Conservation (phyloP, 2,888 invertebrate species). For the Aphrophora alni region DNA sequence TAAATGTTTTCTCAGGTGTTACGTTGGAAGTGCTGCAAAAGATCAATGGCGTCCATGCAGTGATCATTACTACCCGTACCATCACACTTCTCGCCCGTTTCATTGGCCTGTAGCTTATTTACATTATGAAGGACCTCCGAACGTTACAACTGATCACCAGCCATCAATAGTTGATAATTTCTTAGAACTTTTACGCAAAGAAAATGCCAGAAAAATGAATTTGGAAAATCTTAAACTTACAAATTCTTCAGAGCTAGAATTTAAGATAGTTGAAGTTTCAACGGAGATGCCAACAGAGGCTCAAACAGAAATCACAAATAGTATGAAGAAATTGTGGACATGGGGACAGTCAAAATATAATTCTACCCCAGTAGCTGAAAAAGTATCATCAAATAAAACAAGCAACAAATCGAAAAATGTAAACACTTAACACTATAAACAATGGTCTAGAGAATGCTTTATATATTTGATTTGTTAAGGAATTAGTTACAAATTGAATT, state of each 20-base stretch:
- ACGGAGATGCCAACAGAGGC: conserved; percentile 14
- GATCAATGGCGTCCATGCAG: conserved; percentile 90
- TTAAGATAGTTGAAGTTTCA: conserved; percentile 31
- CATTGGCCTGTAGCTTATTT: conserved; percentile 83
- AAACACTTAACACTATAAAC: not conserved
- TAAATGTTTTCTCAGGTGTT: conserved; percentile 68
- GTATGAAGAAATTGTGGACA: conserved; percentile 47
- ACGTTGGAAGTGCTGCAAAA: conserved; percentile 73
- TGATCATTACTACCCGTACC: conserved; percentile 75
- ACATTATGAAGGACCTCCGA: conserved; percentile 80
- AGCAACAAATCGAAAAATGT: not conserved
- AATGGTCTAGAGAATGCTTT: too few species aligned
- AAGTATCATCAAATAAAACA: not conserved
- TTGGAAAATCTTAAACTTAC: not conserved
- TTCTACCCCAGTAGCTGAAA: conserved; percentile 7
- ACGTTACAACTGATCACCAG: conserved; percentile 61
- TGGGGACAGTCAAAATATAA: conserved; percentile 48
- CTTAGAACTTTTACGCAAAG: conserved; percentile 42
- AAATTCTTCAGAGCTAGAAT: not conserved
- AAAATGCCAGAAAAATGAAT: not conserved
- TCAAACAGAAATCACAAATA: conserved; percentile 36
- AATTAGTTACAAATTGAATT: too few species aligned
- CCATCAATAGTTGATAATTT: conserved; percentile 50
- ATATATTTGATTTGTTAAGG: too few species aligned
- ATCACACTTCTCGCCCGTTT: conserved; percentile 56